These are phyloP conservation scores for Chaetops frenatus DNA, from an alignment of 2,113 vertebrate species.

Conservation along the genomic window DNA sequence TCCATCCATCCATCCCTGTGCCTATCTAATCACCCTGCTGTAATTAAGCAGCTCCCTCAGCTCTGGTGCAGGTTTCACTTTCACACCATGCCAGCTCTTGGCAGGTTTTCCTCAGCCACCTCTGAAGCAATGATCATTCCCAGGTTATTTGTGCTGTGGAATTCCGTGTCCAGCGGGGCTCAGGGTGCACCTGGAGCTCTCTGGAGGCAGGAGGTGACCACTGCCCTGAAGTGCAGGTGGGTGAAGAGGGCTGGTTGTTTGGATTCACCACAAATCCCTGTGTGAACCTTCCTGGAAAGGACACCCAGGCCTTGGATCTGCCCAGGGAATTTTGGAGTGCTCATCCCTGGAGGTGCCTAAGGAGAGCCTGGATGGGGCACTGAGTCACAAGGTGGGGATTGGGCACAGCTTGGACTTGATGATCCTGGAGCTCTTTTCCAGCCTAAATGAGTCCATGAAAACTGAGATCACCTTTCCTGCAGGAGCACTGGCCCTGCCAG, in stretches of 20 bases:
- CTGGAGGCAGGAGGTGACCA: neutral
- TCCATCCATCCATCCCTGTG: neutral
- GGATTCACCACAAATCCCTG: neutral
- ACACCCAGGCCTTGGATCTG: neutral
- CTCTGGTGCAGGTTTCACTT: neutral
- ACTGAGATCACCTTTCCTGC: neutral
- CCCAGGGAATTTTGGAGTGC: neutral
- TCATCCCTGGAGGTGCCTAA: neutral
- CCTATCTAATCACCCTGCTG: neutral
- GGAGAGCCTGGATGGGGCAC: neutral
- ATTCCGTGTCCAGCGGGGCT: accelerated
- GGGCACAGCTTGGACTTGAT: neutral
- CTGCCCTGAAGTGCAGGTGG: neutral
- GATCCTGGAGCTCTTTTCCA: neutral
- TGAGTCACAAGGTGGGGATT: neutral
- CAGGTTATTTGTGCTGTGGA: neutral
- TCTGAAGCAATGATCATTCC: neutral
- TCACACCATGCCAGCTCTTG: neutral
- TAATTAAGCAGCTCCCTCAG: neutral
- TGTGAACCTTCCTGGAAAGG: neutral
- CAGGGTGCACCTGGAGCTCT: neutral
- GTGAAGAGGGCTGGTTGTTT: neutral
- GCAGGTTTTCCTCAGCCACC: neutral
- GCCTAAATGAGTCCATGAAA: neutral
- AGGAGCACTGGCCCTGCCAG: neutral